Percentiles rank a stretch among this genome's conserved stretches.
phyloP scores from a whole-genome alignment of 1,140 invertebrate species.

The Aphaenogaster floridana region DNA sequence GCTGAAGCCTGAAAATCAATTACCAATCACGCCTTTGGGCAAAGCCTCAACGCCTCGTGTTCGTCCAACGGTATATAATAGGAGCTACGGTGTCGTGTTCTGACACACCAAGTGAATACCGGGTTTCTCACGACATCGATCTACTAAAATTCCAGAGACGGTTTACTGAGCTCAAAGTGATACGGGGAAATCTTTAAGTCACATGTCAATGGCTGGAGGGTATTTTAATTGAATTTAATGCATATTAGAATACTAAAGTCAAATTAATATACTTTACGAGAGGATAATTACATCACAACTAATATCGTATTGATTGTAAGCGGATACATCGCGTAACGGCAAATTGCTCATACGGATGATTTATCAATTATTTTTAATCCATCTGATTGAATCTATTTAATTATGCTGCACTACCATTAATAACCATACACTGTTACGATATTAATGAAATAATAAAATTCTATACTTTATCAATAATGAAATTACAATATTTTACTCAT shows the following conservation, averaged over 20 bases:
- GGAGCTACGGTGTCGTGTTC: slow-evolving; percentile 75
- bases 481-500: not conserved
- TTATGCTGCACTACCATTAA: slow-evolving; percentile 38
- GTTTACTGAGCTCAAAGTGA: slow-evolving; percentile 22
- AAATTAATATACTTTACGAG: slow-evolving; percentile 14
- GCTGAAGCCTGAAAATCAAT: slow-evolving; percentile 81
- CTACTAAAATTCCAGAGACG: slow-evolving; percentile 65
- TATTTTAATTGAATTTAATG: slow-evolving; percentile 35
- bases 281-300: slow-evolving; percentile 42
- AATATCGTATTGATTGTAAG: slow-evolving; percentile 48
- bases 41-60: slow-evolving; percentile 77
- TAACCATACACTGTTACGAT: slow-evolving; percentile 16
- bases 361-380: slow-evolving; percentile 51
- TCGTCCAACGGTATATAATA: slow-evolving; percentile 79
- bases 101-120: slow-evolving; percentile 67
- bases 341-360: not conserved
- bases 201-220: not conserved
- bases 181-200: slow-evolving; percentile 18
- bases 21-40: slow-evolving; percentile 80
- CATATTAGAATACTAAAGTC: not conserved
- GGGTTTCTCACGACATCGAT: slow-evolving; percentile 73
- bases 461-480: not conserved
- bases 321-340: not conserved
- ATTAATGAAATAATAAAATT: slow-evolving; percentile 38
- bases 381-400: slow-evolving; percentile 16